Percentiles rank a stretch among this genome's conserved stretches.
phyloP scores from a whole-genome alignment of 2,113 vertebrate species.

The Lanius ludovicianus region DNA sequence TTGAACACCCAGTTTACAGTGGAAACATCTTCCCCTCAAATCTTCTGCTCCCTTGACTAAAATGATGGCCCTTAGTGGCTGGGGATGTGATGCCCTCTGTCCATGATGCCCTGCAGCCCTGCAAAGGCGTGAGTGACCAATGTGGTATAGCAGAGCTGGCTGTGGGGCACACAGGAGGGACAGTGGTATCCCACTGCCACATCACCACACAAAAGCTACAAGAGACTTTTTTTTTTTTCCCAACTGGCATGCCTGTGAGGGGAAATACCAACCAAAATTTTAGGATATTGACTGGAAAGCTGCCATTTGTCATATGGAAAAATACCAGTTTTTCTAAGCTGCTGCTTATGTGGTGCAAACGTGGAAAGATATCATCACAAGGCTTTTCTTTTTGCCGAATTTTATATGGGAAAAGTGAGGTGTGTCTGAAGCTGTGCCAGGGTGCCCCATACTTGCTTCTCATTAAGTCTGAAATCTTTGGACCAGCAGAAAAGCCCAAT shows the following conservation, averaged over 20 bases:
- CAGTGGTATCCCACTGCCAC: neutral
- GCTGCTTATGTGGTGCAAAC: neutral
- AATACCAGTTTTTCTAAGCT: neutral
- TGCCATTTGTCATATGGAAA: neutral
- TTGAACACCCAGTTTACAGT: slow-evolving; percentile 1
- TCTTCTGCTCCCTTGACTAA: slow-evolving; percentile 5
- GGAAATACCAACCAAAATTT: neutral
- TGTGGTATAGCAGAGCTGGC: neutral
- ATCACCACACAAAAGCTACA: accelerated
- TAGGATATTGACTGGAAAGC: neutral
- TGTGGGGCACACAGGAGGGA: neutral
- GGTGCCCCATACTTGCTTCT: neutral
- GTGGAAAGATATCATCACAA: accelerated
- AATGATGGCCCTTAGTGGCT: accelerated
- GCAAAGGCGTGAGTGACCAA: accelerated
- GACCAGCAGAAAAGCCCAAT: neutral
- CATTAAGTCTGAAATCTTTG: neutral
- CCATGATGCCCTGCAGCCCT: neutral
- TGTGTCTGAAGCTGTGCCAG: neutral
- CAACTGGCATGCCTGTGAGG: neutral
- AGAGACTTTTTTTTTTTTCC: neutral
- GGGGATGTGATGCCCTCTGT: accelerated
- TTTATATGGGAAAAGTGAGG: neutral
- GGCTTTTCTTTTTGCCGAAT: neutral
- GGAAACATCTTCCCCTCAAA: slow-evolving; percentile 2